Base-by-base conservation (phyloP, 2,113 vertebrate genomes). In the Gambusia holbrooki region DNA sequence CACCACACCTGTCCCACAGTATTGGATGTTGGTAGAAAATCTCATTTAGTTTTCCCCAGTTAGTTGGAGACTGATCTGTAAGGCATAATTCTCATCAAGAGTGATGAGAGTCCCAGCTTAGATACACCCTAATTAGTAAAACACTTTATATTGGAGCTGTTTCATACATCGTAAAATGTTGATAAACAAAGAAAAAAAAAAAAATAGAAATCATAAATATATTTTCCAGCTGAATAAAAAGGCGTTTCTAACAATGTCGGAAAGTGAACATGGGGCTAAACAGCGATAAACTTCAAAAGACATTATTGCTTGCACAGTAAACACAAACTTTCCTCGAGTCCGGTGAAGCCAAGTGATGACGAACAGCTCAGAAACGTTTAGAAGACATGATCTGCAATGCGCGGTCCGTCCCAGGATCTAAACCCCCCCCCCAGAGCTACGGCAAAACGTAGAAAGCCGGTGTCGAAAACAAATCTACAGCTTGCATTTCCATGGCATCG, bases 41-140 rank as follows among this genome's bases (percentile, higher is more conserved):
- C 35, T 96, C 71, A 95, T 37, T 4, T 90, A 92, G 92, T 96
- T 93, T 92, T 88, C 82, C 87, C 87, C 29, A 75, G 61, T 88
- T 84, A 88, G 88, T 92, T 92, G 92, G 76, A 69, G 90, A 93
- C 91, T 95, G 91, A 88, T 87, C 76, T 92, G 84, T 91, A 87
- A 88, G 88, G 92, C 17, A 32, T 61, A 42, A 40, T 54, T 72
- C 19, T 33, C 48, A 15, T 45, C 30, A 45, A 40, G n/a, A 42
- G 12, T 48, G 65, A 74, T 80, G 62, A 73, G 62, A 69, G 68
- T 25, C 69, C 42, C 45, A 60, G 48, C 32, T 29, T 30, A 37
- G 14, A 45, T 3, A 32, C 15, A 30, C 29, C 14, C 62, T 17
- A 30, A 62, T 15, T 30, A 19, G 29, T 7, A n/a, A 63, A 14